Evolutionary conservation across 2,113 vertebrate genomes (phyloP).

Genomic region (Pygoscelis adeliae): DNA sequence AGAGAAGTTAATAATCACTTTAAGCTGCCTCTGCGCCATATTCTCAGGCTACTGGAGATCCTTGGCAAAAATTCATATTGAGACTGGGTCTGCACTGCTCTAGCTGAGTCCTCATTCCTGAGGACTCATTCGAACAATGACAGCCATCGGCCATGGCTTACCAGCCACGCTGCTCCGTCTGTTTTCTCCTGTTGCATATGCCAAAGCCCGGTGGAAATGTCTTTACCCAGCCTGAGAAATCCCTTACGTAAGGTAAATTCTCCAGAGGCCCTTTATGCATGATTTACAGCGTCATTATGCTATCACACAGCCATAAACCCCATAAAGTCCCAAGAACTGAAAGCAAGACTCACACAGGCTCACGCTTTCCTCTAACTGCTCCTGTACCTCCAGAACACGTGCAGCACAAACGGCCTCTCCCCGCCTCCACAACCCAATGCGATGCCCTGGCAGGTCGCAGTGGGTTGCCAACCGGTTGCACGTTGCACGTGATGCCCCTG

Average conservation of each 20-base stretch:
- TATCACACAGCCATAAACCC: conserved; percentile 10
- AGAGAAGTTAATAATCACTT: conserved; percentile 26
- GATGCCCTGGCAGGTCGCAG: background rate
- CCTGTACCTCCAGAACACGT: background rate
- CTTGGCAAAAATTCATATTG: conserved; percentile 8
- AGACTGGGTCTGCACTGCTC: background rate
- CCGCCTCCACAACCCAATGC: rapidly evolving
- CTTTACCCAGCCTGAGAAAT: conserved; percentile 41
- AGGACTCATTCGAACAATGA: background rate
- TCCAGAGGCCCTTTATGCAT: conserved; percentile 26
- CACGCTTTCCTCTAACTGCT: background rate
- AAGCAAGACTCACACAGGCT: background rate
- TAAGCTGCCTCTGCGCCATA: conserved; percentile 44
- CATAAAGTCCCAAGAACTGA: conserved; percentile 24
- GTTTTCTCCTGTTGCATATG: conserved; percentile 1
- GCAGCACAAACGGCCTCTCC: background rate
- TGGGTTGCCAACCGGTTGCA: background rate
- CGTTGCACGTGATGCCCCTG: rapidly evolving
- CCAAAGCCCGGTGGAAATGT: conserved; percentile 7
- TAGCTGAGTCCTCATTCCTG: background rate
- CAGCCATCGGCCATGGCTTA: conserved; percentile 7
- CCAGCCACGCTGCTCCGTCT: background rate
- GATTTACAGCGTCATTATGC: conserved; percentile 55
- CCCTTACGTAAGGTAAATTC: conserved; percentile 24
- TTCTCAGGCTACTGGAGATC: conserved; percentile 40